phyloP scores from a whole-genome alignment of 2,113 vertebrate species.

The Blennius ocellaris region DNA sequence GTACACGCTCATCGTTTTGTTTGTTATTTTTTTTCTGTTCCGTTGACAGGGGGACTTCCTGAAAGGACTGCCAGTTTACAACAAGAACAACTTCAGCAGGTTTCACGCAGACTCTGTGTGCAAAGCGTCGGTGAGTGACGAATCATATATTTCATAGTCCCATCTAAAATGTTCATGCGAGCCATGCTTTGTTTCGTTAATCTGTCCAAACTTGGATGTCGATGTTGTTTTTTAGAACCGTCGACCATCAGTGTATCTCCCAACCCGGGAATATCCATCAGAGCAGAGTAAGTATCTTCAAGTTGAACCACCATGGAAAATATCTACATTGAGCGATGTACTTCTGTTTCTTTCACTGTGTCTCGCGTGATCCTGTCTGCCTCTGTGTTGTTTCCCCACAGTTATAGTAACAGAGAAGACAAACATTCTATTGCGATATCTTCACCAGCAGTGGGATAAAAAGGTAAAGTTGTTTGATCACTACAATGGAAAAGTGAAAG shows the following conservation, averaged over 20 bases:
- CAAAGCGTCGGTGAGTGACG: constrained; percentile 94
- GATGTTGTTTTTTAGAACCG: constrained; percentile 86
- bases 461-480: constrained; percentile 83
- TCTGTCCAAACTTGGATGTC: constrained; percentile 9
- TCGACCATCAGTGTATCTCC: constrained; percentile 95
- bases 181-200: no score
- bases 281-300: constrained; percentile 94
- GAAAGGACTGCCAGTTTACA: constrained; percentile 98
- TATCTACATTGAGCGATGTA: no score
- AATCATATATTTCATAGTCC: neutral
- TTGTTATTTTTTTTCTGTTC: no score
- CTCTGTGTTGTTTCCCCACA: constrained; percentile 63
- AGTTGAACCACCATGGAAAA: no score
- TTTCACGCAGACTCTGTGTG: constrained; percentile 99
- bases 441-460: constrained; percentile 99
- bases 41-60: no score
- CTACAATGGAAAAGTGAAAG: no score
- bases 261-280: constrained; percentile 95
- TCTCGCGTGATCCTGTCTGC: no score
- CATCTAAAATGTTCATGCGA: neutral
- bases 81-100: constrained; percentile 98
- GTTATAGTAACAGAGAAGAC: constrained; percentile 99
- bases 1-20: no score
- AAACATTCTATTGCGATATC: constrained; percentile 97
- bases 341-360: no score